phyloP scores from a whole-genome alignment of 92 coral and sea anemone species.

The Isaurus tuberculatus region DNA sequence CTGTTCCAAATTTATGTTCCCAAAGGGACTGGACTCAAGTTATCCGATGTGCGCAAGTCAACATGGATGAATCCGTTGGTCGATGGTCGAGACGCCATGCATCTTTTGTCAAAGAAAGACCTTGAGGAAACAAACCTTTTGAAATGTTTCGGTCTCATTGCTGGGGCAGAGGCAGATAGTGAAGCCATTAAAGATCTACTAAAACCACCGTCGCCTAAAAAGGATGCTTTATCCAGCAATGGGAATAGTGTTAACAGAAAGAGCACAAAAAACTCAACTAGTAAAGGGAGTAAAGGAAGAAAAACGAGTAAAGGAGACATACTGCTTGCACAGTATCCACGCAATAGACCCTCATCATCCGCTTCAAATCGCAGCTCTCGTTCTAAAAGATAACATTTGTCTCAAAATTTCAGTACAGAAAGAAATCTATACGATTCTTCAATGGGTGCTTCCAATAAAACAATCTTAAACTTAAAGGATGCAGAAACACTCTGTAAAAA shows the following conservation, averaged over 20 bases:
- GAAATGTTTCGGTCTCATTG: constrained; percentile 85
- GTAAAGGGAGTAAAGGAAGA: constrained; percentile 34
- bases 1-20: constrained; percentile 97
- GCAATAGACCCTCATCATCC: constrained; percentile 37
- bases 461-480: no score
- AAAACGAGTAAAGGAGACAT: constrained; percentile 58
- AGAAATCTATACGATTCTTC: no score
- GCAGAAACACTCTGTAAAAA: no score
- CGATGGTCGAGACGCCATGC: constrained; percentile 91
- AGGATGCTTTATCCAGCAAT: neutral
- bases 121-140: constrained; percentile 85
- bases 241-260: constrained; percentile 28
- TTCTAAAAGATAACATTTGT: neutral
- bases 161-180: constrained; percentile 88
- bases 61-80: constrained; percentile 97
- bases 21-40: constrained; percentile 89
- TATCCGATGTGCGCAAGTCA: constrained; percentile 94
- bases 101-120: constrained; percentile 92
- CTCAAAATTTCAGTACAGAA: neutral
- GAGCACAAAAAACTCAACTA: constrained; percentile 53
- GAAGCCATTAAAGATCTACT: constrained; percentile 89
- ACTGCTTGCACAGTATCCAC: constrained; percentile 44
- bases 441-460: no score
- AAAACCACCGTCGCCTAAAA: constrained; percentile 73
- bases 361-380: constrained; percentile 25